These are phyloP conservation scores for Chelonia mydas DNA, from an alignment of 2,797 vertebrate genomes.

Conservation along the genomic window DNA sequence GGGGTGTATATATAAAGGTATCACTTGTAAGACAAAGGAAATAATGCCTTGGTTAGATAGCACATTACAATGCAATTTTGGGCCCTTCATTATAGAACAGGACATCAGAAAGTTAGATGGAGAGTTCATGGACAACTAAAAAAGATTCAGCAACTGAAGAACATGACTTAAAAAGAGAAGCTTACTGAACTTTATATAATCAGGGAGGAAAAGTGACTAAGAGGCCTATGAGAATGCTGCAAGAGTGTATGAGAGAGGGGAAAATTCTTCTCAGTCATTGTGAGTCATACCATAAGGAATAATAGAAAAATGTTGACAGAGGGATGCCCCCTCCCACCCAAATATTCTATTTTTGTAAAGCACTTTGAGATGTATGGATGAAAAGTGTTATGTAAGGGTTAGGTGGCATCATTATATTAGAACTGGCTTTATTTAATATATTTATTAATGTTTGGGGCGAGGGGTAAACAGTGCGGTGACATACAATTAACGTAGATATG, in stretches of 20 bases:
- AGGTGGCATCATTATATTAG: neutral
- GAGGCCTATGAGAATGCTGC: conserved; percentile 32
- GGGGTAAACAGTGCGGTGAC: neutral
- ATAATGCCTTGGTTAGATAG: conserved; percentile 2
- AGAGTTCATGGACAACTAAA: conserved; percentile 42
- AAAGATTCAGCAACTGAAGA: conserved; percentile 8
- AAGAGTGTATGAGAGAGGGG: neutral
- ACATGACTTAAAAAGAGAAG: conserved; percentile 9
- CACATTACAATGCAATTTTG: conserved; percentile 29
- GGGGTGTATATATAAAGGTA: conserved; percentile 71
- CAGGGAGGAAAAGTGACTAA: conserved; percentile 20
- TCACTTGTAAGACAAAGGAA: conserved; percentile 62
- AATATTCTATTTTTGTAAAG: neutral
- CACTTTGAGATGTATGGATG: neutral
- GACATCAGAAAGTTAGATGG: neutral
- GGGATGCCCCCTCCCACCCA: neutral
- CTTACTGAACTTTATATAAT: conserved; percentile 22
- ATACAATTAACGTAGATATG: neutral
- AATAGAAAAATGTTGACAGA: conserved; percentile 21
- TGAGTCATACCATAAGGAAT: conserved; percentile 49
- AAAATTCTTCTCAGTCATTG: conserved; percentile 35
- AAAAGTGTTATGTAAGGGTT: neutral
- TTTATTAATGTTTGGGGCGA: neutral
- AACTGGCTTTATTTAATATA: neutral
- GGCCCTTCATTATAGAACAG: conserved; percentile 39